Conservation (phyloP, 2,797 vertebrate species). For the Oreortyx pictus region DNA sequence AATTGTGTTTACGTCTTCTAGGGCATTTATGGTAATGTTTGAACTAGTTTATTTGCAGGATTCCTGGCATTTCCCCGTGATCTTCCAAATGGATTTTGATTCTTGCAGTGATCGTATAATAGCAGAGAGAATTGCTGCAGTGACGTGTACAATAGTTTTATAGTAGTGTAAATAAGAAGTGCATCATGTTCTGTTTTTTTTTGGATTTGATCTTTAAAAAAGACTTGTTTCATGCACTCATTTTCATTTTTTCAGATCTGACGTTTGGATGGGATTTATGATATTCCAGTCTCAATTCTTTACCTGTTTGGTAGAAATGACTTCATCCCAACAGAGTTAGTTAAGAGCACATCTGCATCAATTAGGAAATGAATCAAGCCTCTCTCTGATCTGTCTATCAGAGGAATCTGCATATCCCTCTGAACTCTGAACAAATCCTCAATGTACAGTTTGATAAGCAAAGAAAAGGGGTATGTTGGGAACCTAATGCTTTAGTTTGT, state of each 20-base stretch:
- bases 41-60: neutral
- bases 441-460: neutral
- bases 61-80: neutral
- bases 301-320: neutral
- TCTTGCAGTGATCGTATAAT: neutral
- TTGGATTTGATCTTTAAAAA: neutral
- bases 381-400: neutral
- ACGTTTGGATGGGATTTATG: neutral
- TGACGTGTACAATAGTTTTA: neutral
- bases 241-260: neutral
- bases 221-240: neutral
- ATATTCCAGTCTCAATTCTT: neutral
- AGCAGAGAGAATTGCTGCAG: neutral
- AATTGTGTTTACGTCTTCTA: neutral
- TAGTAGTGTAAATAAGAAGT: neutral
- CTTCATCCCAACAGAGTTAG: neutral
- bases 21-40: neutral
- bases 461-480: neutral
- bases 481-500: neutral
- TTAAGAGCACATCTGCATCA: neutral
- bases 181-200: neutral
- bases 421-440: neutral
- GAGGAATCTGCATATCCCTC: neutral
- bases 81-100: neutral
- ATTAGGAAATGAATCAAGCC: neutral